Evolutionary conservation across 1,140 invertebrate species (phyloP), one percentile per base, ranked within the genome.

Genomic region (Bombus consobrinus): DNA sequence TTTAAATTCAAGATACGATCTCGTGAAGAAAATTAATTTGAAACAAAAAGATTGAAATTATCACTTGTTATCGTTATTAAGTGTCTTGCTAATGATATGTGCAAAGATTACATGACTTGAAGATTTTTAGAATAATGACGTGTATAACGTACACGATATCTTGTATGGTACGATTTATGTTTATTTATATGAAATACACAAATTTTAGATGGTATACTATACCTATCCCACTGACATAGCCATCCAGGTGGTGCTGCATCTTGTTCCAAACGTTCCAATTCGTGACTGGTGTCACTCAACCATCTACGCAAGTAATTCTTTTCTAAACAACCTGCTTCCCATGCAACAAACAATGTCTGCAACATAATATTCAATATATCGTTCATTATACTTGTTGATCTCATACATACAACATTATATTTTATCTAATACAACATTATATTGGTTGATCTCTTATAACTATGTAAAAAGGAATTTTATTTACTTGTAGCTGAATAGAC

Each of bases 211-310:
- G 87, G 88, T 89, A 89, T 92, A 94, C 92, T 96, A 94, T 97
- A 97, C 97, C 97, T 97, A 96, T 97, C 96, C 97, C 97, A 97
- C 88, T 97, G 96, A 93, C 97, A 96, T 76, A 96, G 95, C 97
- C 97, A 97, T 89, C 97, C 97, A 43, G 95, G 93, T 18, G 97
- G 97, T n/a, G 96, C 96, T 18, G 96, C 96, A 62, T 96, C 96
- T 92, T 96, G 94, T 93, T 97, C 96, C 81, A 96, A 95, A 88
- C 96, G 95, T 89, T 94, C 94, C 91, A 97, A 92, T 94, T 97
- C 96, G 87, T 95, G 93, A 92, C 96, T 95, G 22, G 96, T 96
- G 69, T 95, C 95, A 59, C 95, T 94, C 83, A 97, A 93, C 96
- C 97, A 97, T 64, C 95, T 94, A 77, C 95, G 91, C 69, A 97